These are phyloP conservation scores for Paramacrobiotus metropolitanus DNA, from an alignment of 1,140 invertebrate genomes.

Conservation along the genomic window DNA sequence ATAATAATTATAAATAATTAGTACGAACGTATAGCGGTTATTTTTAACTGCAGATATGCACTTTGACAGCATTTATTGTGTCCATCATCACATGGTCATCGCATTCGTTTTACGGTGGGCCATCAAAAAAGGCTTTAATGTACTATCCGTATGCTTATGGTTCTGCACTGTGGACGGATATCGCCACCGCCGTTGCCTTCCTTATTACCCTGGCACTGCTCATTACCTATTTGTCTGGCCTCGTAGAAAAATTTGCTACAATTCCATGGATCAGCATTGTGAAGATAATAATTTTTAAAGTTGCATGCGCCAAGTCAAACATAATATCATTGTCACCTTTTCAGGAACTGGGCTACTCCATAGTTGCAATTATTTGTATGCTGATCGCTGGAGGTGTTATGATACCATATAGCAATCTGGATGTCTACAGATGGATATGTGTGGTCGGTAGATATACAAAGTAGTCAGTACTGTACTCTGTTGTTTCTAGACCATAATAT, in stretches of 20 bases:
- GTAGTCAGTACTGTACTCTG: too few relatives aligned
- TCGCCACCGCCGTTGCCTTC: slow-evolving; percentile 38
- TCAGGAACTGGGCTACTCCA: neutral
- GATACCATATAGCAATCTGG: neutral
- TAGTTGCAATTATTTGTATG: neutral
- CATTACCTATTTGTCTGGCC: slow-evolving; percentile 54
- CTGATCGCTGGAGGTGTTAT: neutral
- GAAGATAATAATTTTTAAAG: too few relatives aligned
- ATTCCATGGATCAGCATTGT: slow-evolving; percentile 68
- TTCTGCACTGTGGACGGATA: slow-evolving; percentile 49
- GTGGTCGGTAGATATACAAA: too few relatives aligned
- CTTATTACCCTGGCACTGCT: slow-evolving; percentile 56
- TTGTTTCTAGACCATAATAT: too few relatives aligned
- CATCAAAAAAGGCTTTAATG: slow-evolving; percentile 19
- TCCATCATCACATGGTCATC: slow-evolving; percentile 38
- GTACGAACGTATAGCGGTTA: too few relatives aligned
- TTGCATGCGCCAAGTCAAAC: too few relatives aligned
- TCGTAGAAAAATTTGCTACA: slow-evolving; percentile 55
- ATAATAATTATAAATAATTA: too few relatives aligned
- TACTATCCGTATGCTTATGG: slow-evolving; percentile 24
- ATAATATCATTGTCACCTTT: too few relatives aligned
- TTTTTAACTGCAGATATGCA: slow-evolving; percentile 38
- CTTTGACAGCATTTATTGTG: slow-evolving; percentile 52
- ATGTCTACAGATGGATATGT: neutral
- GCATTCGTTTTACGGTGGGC: slow-evolving; percentile 25